Conservation (phyloP, 2,797 vertebrate genomes). For the Enteromius argenteus region DNA sequence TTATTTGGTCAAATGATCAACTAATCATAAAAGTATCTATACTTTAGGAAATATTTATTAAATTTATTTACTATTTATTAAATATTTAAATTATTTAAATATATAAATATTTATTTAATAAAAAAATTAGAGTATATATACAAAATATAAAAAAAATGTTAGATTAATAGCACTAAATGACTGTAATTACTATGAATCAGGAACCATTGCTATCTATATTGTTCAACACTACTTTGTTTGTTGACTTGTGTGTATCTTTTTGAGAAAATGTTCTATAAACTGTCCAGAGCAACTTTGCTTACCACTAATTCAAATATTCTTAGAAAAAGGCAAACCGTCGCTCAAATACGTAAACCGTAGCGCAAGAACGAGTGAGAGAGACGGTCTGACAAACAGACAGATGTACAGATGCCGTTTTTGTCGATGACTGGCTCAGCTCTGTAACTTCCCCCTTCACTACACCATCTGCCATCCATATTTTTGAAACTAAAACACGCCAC, state of each 20-base stretch:
- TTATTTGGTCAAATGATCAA: neutral
- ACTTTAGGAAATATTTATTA: neutral
- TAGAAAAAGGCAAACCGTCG: conserved; percentile 45
- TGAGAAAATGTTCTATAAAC: conserved; percentile 1
- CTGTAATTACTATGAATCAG: neutral
- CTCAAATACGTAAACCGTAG: neutral
- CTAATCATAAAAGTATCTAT: neutral
- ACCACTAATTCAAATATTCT: conserved; percentile 47
- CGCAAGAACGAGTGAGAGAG: neutral
- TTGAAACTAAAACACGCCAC: conserved; percentile 77
- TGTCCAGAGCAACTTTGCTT: conserved; percentile 9
- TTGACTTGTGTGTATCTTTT: neutral
- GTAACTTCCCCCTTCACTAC: conserved; percentile 62
- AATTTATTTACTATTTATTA: too few species aligned
- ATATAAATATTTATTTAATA: neutral
- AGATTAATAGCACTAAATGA: neutral
- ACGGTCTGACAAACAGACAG: conserved; percentile 52
- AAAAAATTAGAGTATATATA: neutral
- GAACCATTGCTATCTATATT: neutral
- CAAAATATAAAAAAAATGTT: neutral
- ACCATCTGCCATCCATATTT: conserved; percentile 78
- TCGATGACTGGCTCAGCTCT: conserved; percentile 38
- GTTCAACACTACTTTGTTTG: neutral
- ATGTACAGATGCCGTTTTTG: conserved; percentile 41
- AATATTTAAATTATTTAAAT: neutral